Evolutionary conservation across 2,797 vertebrate genomes (phyloP).

Genomic region (Cryptoprocta ferox): DNA sequence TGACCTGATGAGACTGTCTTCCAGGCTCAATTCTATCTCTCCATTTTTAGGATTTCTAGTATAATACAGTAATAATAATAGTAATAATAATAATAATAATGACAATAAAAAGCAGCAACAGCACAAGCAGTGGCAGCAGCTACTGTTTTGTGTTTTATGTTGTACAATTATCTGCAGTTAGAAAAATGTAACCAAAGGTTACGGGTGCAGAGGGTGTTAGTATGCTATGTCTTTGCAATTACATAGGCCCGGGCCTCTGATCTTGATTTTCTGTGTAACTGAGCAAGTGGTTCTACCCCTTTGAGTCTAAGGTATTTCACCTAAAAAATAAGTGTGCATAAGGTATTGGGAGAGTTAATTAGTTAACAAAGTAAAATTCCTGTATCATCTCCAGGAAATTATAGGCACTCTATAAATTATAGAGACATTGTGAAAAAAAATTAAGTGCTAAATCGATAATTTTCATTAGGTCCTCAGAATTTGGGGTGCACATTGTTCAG

Average conservation of each 20-base stretch:
- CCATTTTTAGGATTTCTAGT: not conserved
- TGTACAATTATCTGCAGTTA: not conserved
- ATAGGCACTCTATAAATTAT: not conserved
- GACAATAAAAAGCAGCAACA: not conserved
- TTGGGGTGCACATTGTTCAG: not conserved
- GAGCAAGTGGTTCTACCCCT: not conserved
- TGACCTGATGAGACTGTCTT: not conserved
- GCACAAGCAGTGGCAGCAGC: not conserved
- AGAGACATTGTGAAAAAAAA: not conserved
- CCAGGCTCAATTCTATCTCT: not conserved
- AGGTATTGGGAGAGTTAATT: not conserved
- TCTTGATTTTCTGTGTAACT: not conserved
- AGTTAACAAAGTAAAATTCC: not conserved
- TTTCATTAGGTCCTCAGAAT: not conserved
- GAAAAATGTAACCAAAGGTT: not conserved
- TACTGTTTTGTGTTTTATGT: not conserved
- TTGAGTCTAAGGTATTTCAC: not conserved
- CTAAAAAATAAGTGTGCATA: not conserved
- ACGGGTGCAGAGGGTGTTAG: not conserved
- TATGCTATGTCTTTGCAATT: not conserved
- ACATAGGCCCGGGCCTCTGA: not conserved
- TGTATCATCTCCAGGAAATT: not conserved
- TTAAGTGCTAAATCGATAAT: not conserved
- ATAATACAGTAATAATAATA: not conserved
- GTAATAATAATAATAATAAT: not conserved